Conservation (phyloP, 2,113 vertebrate species). For the Phyllostomus discolor region DNA sequence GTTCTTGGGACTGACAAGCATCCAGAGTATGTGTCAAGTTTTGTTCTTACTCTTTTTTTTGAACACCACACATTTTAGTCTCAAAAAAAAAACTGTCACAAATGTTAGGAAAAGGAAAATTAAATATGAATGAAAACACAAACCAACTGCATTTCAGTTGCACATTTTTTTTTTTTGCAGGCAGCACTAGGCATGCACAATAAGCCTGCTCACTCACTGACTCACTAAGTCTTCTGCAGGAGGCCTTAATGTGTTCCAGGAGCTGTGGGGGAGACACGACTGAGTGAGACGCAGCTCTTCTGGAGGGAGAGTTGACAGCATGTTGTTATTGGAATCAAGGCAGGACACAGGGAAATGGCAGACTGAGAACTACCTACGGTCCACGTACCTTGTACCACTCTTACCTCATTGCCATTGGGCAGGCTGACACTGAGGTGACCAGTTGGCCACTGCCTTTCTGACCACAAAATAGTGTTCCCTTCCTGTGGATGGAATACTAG, state of each 20-base stretch:
- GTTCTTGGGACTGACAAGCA: background rate
- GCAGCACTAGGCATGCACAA: background rate
- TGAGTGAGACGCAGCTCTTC: background rate
- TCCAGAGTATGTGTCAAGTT: background rate
- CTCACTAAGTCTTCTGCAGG: background rate
- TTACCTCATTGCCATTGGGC: background rate
- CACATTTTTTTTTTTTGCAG: background rate
- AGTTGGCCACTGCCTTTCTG: background rate
- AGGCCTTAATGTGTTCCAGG: background rate
- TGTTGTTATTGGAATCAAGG: background rate
- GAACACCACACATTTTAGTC: background rate
- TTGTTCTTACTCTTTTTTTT: background rate
- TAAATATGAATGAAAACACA: constrained; percentile 25
- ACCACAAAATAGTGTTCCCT: background rate
- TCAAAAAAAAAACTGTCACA: background rate
- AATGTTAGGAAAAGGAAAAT: constrained; percentile 4
- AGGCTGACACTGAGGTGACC: background rate
- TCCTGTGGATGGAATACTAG: background rate
- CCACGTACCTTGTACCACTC: background rate
- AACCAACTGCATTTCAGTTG: background rate
- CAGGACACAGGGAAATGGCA: background rate
- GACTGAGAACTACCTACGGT: background rate
- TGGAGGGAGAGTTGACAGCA: background rate
- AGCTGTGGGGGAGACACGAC: background rate
- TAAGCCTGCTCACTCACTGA: background rate